These are phyloP conservation scores for Rhynchopsitta pachyrhyncha DNA, from an alignment of 2,113 vertebrate genomes.

Conservation along the genomic window DNA sequence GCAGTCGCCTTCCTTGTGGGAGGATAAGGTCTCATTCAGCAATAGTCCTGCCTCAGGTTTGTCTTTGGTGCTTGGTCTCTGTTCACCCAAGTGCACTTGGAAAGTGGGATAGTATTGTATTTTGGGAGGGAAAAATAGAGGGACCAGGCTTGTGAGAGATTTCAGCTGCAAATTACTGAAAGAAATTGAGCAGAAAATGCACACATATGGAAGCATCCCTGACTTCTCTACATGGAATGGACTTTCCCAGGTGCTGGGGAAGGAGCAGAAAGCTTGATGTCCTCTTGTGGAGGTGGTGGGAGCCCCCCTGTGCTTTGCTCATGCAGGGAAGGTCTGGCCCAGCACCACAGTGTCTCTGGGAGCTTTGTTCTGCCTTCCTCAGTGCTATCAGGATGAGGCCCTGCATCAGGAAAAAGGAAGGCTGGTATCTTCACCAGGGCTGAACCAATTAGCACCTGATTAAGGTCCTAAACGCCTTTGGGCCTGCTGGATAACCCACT, in stretches of 20 bases:
- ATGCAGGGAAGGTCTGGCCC: background rate
- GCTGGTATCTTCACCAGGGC: background rate
- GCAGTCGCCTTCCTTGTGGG: accelerated
- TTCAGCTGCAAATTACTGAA: background rate
- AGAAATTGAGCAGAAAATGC: accelerated
- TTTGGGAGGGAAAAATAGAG: background rate
- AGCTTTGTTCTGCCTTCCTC: background rate
- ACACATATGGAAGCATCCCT: accelerated
- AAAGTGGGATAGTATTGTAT: accelerated
- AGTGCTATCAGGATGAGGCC: background rate
- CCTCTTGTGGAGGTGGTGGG: accelerated
- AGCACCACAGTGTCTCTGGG: background rate
- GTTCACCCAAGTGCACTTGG: background rate
- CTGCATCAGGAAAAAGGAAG: background rate
- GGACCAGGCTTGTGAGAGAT: background rate
- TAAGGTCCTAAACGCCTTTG: background rate
- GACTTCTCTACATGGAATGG: background rate
- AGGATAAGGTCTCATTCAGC: background rate
- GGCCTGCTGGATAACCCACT: background rate
- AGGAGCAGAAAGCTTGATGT: background rate
- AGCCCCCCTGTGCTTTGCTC: background rate
- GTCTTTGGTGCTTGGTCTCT: background rate
- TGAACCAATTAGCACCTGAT: background rate
- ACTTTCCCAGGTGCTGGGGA: background rate
- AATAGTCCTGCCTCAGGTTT: background rate